These are phyloP conservation scores for Sardina pilchardus DNA, from an alignment of 2,113 vertebrate species.

Conservation along the genomic window DNA sequence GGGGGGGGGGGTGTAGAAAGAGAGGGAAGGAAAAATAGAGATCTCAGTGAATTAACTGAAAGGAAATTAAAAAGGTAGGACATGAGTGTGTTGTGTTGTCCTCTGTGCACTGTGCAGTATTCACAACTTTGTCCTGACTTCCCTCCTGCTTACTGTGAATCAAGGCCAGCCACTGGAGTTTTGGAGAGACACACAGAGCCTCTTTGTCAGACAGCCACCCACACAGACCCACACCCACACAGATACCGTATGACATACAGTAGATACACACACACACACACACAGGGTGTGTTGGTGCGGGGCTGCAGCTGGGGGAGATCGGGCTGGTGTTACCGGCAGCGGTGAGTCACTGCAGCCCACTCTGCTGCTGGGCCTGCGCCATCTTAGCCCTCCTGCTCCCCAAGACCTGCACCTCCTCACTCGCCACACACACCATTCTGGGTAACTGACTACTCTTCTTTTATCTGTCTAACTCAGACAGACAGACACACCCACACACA, in stretches of 20 bases:
- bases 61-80: neutral
- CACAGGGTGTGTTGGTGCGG: neutral
- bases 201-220: neutral
- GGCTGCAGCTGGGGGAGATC: neutral
- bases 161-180: neutral
- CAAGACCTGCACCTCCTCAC: neutral
- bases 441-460: neutral
- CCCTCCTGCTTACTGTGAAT: neutral
- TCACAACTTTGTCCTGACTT: neutral
- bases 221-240: conserved; percentile 5
- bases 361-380: conserved; percentile 65
- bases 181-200: neutral
- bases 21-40: neutral
- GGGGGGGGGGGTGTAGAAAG: neutral
- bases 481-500: neutral
- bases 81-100: neutral
- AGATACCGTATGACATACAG: neutral
- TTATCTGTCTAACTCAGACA: conserved; percentile 43
- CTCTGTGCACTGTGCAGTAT: neutral
- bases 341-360: conserved; percentile 73
- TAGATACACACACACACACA: conserved; percentile 3
- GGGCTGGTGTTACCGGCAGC: conserved; percentile 66
- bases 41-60: neutral
- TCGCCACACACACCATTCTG: no score
- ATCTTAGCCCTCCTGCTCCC: conserved; percentile 29